Base-by-base conservation (phyloP, 2,888 invertebrate species). In the Globia sparganii region DNA sequence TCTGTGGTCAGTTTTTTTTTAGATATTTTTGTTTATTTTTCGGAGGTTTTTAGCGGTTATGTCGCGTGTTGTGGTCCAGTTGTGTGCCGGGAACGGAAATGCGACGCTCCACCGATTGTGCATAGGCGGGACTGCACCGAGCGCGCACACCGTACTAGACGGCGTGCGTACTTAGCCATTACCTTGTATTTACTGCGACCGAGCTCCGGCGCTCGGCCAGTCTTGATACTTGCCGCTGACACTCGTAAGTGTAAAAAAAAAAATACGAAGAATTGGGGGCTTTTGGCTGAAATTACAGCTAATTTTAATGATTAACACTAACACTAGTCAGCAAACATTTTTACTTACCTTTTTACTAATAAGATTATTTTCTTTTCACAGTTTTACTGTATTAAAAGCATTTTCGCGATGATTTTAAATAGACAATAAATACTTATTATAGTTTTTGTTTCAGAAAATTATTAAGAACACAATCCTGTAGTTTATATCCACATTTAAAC, bases 81-180 rank as follows among this genome's bases (percentile, higher is more conserved):
- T 88, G 90, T 92, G 86, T 92, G 91, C 86, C 93, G 93, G 91
- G 93, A 94, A 91, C 94, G 95, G 95, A 94, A 94, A 96, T 95
- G 96, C 95, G 96, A 95, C 96, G 94, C 94, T 94, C 95, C 94
- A 92, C 92, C 93, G 94, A 91, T 94, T 96, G 97, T 97, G 97
- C 97, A 97, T 96, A 96, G 95, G 94, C 96, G 96, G 95, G 94
- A 96, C 96, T 96, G 97, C 96, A 97, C 95, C 93, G 95, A 93
- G 95, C 95, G 94, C 95, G 95, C 97, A 94, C 94, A 93, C 95
- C 95, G 95, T 96, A 97, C 96, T 96, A 96, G 95, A 93, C 94
- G 93, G 96, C 96, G 96, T 95, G 96, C 96, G 96, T 96, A 96
- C 96, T 96, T 96, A 96, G 94, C 96, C 96, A 96, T 96, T 96